A percentile compares a stretch with the other conserved stretches of the same genome.
Conservation (phyloP, 2,797 vertebrate species). For the Manis pentadactyla region DNA sequence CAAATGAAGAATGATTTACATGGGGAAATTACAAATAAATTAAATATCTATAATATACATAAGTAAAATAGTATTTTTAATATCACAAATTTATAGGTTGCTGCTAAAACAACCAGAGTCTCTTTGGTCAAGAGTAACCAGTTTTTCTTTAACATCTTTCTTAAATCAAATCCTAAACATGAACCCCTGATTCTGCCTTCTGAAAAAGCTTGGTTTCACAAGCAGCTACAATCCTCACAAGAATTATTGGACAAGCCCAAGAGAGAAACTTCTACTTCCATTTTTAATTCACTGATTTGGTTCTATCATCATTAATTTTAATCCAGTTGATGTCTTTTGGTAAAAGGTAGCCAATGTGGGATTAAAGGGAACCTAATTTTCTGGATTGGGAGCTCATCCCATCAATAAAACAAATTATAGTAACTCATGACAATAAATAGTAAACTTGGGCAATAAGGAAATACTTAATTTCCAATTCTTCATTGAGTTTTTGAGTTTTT, state of each 20-base stretch:
- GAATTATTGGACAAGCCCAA: neutral
- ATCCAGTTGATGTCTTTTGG: neutral
- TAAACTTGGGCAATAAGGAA: neutral
- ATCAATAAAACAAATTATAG: neutral
- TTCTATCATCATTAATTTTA: neutral
- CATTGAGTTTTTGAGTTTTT: neutral
- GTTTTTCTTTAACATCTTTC: neutral
- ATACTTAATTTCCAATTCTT: neutral
- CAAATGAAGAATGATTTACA: slow-evolving; percentile 16
- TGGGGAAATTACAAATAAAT: neutral
- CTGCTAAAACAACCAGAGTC: slow-evolving; percentile 13
- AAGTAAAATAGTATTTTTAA: slow-evolving; percentile 13
- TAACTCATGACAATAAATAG: neutral
- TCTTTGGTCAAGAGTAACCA: neutral
- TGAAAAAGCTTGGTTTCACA: neutral
- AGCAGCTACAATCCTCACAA: neutral
- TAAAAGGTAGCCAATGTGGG: neutral
- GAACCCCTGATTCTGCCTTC: neutral
- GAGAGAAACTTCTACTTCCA: neutral
- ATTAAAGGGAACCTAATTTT: neutral
- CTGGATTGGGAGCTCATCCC: neutral
- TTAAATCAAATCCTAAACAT: neutral
- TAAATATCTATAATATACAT: neutral
- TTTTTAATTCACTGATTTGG: neutral
- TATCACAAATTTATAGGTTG: neutral